These are phyloP conservation scores for Laticauda laticaudata DNA, from an alignment of 2,113 vertebrate species.

Conservation along the genomic window DNA sequence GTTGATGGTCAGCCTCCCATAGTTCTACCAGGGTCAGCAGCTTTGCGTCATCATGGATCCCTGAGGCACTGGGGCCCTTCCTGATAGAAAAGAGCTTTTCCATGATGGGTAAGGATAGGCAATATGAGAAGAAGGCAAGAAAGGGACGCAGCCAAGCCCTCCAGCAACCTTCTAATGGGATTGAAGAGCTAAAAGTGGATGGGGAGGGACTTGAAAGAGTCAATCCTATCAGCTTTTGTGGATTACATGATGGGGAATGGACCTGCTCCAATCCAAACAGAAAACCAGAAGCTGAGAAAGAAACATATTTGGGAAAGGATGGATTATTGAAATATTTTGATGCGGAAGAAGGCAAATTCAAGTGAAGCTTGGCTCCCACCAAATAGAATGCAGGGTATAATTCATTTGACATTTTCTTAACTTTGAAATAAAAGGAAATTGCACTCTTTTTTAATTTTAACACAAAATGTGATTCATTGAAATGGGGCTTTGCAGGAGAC, in stretches of 20 bases:
- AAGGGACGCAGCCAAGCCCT: not conserved
- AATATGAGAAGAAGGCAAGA: not conserved
- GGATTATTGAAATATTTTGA: not conserved
- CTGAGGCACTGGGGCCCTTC: not conserved
- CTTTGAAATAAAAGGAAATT: not conserved
- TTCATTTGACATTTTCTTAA: not conserved
- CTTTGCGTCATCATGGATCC: not conserved
- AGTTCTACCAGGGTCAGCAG: not conserved
- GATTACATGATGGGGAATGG: not conserved
- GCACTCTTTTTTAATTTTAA: not conserved
- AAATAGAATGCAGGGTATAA: not conserved
- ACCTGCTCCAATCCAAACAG: not conserved
- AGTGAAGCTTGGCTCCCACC: not conserved
- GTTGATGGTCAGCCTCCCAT: constrained; percentile 3
- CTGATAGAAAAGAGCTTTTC: not conserved
- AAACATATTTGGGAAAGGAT: too few species aligned
- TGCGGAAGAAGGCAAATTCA: not conserved
- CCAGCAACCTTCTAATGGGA: constrained; percentile 20
- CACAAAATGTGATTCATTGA: not conserved
- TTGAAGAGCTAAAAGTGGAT: constrained; percentile 10
- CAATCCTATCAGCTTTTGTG: not conserved
- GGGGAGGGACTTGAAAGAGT: not conserved
- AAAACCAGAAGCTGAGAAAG: not conserved
- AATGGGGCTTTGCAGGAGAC: not conserved
- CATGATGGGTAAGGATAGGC: not conserved